These are phyloP conservation scores for Tachina lurida DNA, from an alignment of 2,888 invertebrate genomes.

Conservation along the genomic window DNA sequence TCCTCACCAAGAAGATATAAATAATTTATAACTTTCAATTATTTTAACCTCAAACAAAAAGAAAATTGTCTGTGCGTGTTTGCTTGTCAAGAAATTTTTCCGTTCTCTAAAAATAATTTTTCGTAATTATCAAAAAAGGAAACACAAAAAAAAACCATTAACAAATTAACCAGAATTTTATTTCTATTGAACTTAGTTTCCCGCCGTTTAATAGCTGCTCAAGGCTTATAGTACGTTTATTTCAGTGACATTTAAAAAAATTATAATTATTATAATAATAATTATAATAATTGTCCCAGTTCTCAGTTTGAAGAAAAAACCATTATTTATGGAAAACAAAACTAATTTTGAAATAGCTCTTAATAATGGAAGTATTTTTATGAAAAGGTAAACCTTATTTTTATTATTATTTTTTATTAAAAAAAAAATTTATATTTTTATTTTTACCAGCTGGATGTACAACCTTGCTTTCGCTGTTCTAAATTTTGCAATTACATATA, in stretches of 20 bases:
- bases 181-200: slow-evolving; percentile 20
- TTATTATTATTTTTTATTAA: slow-evolving; percentile 32
- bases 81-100: not conserved
- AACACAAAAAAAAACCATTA: not conserved
- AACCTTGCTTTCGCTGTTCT: slow-evolving; percentile 3
- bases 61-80: slow-evolving; percentile 14
- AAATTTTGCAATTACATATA: not conserved
- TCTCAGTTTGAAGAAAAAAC: slow-evolving; percentile 68
- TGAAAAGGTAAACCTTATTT: slow-evolving; percentile 80
- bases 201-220: slow-evolving; percentile 46
- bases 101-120: not conserved
- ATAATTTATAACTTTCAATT: slow-evolving; percentile 23
- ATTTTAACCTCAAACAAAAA: slow-evolving; percentile 8
- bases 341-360: slow-evolving; percentile 82
- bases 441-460: not conserved
- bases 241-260: not conserved
- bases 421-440: slow-evolving; percentile 3
- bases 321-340: slow-evolving; percentile 82
- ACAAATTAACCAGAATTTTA: slow-evolving; percentile 11
- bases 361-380: slow-evolving; percentile 83
- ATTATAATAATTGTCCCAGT: slow-evolving; percentile 1
- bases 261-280: no score
- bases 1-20: not conserved
- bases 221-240: not conserved
- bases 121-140: not conserved